Evolutionary conservation across 2,888 invertebrate species (phyloP).

Genomic region (Hypomecis punctinalis): DNA sequence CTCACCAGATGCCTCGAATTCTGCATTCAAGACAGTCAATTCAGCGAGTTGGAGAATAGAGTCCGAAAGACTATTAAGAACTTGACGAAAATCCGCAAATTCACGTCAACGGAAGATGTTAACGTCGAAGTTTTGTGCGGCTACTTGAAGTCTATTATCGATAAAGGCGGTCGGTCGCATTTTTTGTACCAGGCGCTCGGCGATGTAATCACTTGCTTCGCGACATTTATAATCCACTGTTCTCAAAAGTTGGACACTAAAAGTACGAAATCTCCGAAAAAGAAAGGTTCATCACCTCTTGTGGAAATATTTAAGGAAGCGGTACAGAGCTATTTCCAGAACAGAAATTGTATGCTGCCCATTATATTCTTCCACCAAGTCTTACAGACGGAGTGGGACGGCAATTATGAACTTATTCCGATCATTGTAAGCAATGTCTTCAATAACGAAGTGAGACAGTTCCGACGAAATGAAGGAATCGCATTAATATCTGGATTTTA

Average conservation of each 20-base stretch:
- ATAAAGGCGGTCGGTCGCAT: conserved; percentile 87
- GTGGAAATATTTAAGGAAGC: conserved; percentile 81
- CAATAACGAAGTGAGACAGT: conserved; percentile 85
- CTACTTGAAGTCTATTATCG: conserved; percentile 84
- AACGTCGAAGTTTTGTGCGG: conserved; percentile 81
- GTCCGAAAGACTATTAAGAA: conserved; percentile 86
- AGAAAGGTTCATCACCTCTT: conserved; percentile 66
- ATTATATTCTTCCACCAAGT: conserved; percentile 87
- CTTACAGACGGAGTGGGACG: conserved; percentile 87
- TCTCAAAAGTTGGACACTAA: conserved; percentile 79
- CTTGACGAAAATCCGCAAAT: conserved; percentile 86
- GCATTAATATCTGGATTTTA: conserved; percentile 88
- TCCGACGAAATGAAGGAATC: conserved; percentile 87
- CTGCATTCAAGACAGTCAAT: conserved; percentile 88
- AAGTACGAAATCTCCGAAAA: conserved; percentile 60
- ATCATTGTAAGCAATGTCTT: conserved; percentile 86
- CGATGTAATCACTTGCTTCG: conserved; percentile 86
- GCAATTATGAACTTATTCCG: conserved; percentile 85
- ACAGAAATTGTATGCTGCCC: conserved; percentile 87
- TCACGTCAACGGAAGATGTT: conserved; percentile 83
- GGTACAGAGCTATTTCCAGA: conserved; percentile 85
- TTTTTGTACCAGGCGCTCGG: conserved; percentile 88
- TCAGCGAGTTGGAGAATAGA: conserved; percentile 87
- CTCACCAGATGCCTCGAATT: conserved; percentile 88
- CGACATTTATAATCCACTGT: conserved; percentile 87